Evolutionary conservation across 2,888 invertebrate species (phyloP), one percentile per base, ranked within the genome.

Genomic region (Lacanobia wlatinum): DNA sequence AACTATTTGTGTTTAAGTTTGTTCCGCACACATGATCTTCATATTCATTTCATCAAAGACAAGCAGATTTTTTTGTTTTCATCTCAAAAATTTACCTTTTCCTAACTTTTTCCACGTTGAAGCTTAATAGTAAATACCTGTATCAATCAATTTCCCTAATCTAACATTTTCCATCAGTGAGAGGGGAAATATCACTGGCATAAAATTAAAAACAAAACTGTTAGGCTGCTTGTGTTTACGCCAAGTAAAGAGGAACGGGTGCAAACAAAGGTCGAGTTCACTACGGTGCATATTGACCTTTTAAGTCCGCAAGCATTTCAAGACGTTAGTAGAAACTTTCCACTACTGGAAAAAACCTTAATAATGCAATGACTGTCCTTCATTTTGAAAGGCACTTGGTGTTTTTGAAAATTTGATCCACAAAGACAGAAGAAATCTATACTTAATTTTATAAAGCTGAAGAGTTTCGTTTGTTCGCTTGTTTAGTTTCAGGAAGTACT

Each of bases 241-340:
- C 40, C 53, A 56, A 12, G 8, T 62, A 23, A 48, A 14, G 28
- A 60, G 55, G 46, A 34, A 58, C 21, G 28, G 3, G 43, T 18
- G 52, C 59, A 64, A 76, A 76, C 72, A 66, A 77, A 82, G 78
- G 55, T 71, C 34, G 21, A 63, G 23, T 46, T 21, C 23, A 58
- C 59, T 23, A 63, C 28, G 28, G 38, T 48, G 60, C 67, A 65
- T 55, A 72, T 55, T 55, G 67, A 72, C 78, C 38, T 48, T 82
- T 59, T 53, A 56, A 69, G 60, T 65, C 28, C 50, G 64, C 60
- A 34, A 52, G 18, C 34, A 59, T 68, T 70, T 59, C 14, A 69
- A 80, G 65, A 63, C 50, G n/a, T 53, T 53, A 65, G 53, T 46
- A 72, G 21, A 63, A 78, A 73, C 28, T 69, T 79, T 83, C 73